These are phyloP conservation scores for Petrocephalus microphthalmus DNA, from an alignment of 2,113 vertebrate genomes.

Conservation along the genomic window DNA sequence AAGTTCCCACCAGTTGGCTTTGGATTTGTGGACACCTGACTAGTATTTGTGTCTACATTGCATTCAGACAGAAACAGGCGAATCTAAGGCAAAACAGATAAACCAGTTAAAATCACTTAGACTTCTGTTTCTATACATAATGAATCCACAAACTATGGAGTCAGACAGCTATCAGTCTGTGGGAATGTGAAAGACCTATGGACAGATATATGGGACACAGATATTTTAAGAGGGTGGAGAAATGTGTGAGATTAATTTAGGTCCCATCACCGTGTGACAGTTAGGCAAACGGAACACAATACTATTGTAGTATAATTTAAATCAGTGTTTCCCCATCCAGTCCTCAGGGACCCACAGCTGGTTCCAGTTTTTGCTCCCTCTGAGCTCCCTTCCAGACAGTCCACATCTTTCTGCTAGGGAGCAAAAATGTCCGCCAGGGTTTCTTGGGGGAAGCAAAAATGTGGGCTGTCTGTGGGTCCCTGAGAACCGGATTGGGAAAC, in stretches of 20 bases:
- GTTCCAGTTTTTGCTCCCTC: too few relatives aligned
- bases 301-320: not conserved
- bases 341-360: too few relatives aligned
- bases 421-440: too few relatives aligned
- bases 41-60: not conserved
- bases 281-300: not conserved
- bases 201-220: not conserved
- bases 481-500: too few relatives aligned
- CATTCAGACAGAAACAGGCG: not conserved
- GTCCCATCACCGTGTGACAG: not conserved
- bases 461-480: too few relatives aligned
- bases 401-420: too few relatives aligned
- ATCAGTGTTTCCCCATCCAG: not conserved
- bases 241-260: not conserved
- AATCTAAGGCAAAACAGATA: not conserved
- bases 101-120: not conserved
- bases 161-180: not conserved
- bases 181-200: not conserved
- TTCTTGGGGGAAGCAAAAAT: too few relatives aligned
- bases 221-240: not conserved
- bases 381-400: too few relatives aligned
- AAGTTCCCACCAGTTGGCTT: constrained; percentile 10
- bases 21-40: constrained; percentile 3
- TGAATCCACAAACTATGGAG: not conserved
- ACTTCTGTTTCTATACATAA: not conserved